A percentile compares a stretch with the other conserved stretches of the same genome.
These are phyloP conservation scores for Sternotherus odoratus DNA, from an alignment of 2,797 vertebrate genomes.

Conservation along the genomic window DNA sequence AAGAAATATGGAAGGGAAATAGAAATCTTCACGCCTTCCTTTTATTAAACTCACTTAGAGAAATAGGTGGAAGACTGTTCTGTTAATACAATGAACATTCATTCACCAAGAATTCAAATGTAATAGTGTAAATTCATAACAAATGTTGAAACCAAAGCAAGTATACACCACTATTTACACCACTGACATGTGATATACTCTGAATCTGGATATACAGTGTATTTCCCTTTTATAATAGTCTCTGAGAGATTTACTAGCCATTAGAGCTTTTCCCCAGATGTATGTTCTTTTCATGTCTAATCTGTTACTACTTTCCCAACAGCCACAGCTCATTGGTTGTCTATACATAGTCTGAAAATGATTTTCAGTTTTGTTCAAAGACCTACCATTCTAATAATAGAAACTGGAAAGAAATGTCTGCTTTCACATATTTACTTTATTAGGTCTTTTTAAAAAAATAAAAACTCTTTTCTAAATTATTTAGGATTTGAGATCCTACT, in stretches of 20 bases:
- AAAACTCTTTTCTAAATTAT: slow-evolving; percentile 26
- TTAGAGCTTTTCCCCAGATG: slow-evolving; percentile 8
- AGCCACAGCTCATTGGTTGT: neutral
- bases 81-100: neutral
- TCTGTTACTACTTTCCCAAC: slow-evolving; percentile 24
- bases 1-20: neutral
- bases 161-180: neutral
- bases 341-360: neutral
- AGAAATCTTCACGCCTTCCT: neutral
- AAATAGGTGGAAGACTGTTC: neutral
- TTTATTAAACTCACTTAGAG: neutral
- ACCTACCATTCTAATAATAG: neutral
- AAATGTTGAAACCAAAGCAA: neutral
- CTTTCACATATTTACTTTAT: slow-evolving; percentile 23
- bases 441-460: neutral
- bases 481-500: slow-evolving; percentile 29
- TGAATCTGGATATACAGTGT: neutral
- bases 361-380: slow-evolving; percentile 41
- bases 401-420: neutral
- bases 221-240: neutral
- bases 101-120: neutral
- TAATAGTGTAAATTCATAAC: neutral
- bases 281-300: slow-evolving; percentile 5
- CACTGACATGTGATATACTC: neutral
- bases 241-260: neutral